Evolutionary conservation across 1,140 invertebrate genomes (phyloP).

Genomic region (Dendroctonus valens): DNA sequence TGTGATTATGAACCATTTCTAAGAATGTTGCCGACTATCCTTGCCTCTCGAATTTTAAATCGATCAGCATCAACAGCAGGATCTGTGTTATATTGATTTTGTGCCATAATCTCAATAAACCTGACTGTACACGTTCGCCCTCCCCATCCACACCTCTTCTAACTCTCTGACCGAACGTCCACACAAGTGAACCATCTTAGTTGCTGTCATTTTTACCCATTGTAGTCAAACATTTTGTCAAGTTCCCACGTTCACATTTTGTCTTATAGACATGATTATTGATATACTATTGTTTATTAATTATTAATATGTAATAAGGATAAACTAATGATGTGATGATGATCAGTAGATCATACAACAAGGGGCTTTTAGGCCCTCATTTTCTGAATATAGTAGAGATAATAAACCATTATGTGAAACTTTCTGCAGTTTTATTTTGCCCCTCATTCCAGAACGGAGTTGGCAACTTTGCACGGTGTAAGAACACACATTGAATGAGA

Average conservation of each 20-base stretch:
- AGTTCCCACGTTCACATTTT: conserved; percentile 48
- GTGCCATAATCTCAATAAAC: conserved; percentile 43
- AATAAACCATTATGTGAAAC: conserved; percentile 53
- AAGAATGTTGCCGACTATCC: conserved; percentile 42
- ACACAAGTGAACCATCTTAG: no score
- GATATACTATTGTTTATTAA: conserved; percentile 52
- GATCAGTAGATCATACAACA: conserved; percentile 50
- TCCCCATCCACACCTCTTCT: no score
- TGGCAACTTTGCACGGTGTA: no score
- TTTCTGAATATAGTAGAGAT: conserved; percentile 54
- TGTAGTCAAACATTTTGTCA: conserved; percentile 50
- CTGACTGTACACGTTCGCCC: no score
- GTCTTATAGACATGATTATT: conserved; percentile 50
- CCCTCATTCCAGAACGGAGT: no score
- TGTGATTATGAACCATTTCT: conserved; percentile 43
- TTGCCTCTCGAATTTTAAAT: conserved; percentile 40
- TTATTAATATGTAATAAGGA: conserved; percentile 50
- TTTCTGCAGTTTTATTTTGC: conserved; percentile 25
- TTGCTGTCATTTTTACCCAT: not conserved
- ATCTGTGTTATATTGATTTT: conserved; percentile 37
- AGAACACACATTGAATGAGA: no score
- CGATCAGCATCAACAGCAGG: conserved; percentile 22
- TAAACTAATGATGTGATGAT: conserved; percentile 54
- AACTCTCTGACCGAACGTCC: no score
- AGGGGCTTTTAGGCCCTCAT: conserved; percentile 48